A percentile compares a stretch with the other conserved stretches of the same genome.
phyloP scores from a whole-genome alignment of 2,888 invertebrate genomes.

The Acanthosepion lycidas region DNA sequence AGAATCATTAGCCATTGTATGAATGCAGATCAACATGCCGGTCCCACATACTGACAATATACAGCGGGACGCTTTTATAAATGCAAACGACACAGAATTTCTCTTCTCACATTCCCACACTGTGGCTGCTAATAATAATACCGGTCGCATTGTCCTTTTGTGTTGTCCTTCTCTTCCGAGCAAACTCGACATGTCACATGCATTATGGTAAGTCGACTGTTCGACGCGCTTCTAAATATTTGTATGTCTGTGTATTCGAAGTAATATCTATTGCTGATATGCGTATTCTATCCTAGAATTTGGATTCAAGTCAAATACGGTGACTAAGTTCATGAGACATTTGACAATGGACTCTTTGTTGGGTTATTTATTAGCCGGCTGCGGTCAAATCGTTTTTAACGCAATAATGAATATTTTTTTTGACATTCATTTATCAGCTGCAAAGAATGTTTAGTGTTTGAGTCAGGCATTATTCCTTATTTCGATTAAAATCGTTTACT shows the following conservation, averaged over 20 bases:
- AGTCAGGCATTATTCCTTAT: background rate
- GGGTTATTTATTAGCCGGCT: background rate
- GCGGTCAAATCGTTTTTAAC: background rate
- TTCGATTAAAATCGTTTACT: background rate
- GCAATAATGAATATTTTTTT: background rate
- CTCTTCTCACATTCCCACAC: background rate
- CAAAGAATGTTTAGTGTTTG: background rate
- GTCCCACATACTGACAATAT: slow-evolving; percentile 22
- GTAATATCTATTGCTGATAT: background rate
- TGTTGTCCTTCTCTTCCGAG: background rate
- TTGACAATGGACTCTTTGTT: background rate
- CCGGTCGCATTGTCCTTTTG: background rate
- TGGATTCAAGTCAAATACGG: background rate
- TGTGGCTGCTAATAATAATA: background rate
- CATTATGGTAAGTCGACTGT: background rate
- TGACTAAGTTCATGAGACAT: background rate
- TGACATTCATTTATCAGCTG: background rate
- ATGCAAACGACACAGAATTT: background rate
- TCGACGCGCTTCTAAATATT: background rate
- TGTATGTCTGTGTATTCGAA: background rate
- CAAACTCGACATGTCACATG: background rate
- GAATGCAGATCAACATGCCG: background rate
- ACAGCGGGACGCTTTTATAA: background rate
- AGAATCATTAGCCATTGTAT: background rate
- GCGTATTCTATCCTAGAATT: background rate